These are phyloP conservation scores for Ceratoteleas bidentatus DNA, from an alignment of 1,140 invertebrate species.

Conservation along the genomic window DNA sequence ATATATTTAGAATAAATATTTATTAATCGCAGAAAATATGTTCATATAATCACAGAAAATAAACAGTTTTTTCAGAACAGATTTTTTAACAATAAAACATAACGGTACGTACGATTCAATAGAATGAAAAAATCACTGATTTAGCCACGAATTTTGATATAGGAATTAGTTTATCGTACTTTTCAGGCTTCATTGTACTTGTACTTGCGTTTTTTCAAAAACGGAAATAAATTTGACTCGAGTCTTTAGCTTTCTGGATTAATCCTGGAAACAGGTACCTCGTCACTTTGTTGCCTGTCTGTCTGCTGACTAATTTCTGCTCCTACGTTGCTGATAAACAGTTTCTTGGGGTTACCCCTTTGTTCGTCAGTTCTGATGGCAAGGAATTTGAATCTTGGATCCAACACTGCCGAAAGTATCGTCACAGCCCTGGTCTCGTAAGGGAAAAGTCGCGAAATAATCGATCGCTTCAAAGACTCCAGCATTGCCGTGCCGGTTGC, in stretches of 20 bases:
- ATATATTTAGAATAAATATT: no score
- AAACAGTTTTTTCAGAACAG: no score
- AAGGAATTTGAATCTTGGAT: neutral
- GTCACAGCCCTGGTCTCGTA: neutral
- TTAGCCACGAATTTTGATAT: no score
- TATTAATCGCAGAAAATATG: no score
- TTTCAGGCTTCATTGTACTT: no score
- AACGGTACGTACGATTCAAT: no score
- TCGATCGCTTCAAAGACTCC: neutral
- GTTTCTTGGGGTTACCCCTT: neutral
- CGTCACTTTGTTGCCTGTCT: neutral
- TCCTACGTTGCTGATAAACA: neutral
- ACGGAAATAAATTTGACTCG: neutral
- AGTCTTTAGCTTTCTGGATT: neutral
- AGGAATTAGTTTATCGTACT: no score
- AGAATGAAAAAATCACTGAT: no score
- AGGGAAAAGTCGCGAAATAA: constrained; percentile 3
- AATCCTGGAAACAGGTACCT: neutral
- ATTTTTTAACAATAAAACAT: no score
- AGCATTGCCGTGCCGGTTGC: neutral
- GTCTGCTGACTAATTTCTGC: neutral
- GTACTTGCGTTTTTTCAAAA: neutral
- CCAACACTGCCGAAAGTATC: constrained; percentile 2
- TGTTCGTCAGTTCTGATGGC: neutral
- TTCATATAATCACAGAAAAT: no score